Percentiles rank a stretch among this genome's conserved stretches.
Conservation (phyloP, 2,113 vertebrate genomes). For the Plestiodon gilberti region DNA sequence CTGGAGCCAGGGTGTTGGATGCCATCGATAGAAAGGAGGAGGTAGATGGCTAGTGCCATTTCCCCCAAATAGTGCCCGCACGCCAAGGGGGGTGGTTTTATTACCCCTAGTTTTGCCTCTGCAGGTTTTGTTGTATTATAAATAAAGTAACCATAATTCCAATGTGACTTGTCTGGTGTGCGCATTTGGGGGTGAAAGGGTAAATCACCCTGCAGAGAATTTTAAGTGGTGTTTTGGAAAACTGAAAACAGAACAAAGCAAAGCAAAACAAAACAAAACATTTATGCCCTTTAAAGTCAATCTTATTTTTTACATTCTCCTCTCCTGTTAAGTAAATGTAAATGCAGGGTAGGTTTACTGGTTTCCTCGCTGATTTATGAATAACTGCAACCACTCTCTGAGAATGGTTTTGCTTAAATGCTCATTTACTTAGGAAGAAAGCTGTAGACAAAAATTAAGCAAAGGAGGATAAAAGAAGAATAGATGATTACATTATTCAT, state of each 20-base stretch:
- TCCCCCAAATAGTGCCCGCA: too few relatives aligned
- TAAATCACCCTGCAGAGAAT: background rate
- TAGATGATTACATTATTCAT: background rate
- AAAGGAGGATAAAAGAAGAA: background rate
- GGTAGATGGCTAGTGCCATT: too few relatives aligned
- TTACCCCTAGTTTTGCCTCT: too few relatives aligned
- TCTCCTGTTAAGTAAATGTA: background rate
- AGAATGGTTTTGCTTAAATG: background rate
- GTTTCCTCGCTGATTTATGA: background rate
- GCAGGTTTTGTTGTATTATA: background rate
- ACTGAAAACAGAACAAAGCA: background rate
- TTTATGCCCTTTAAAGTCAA: background rate
- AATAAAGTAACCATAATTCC: too few relatives aligned
- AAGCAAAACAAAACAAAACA: background rate
- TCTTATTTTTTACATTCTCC: background rate
- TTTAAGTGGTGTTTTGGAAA: background rate
- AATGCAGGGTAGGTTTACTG: background rate
- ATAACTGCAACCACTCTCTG: background rate
- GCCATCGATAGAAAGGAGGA: too few relatives aligned
- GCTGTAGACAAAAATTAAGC: background rate
- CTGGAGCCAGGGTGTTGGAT: too few relatives aligned
- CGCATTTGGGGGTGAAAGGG: too few relatives aligned
- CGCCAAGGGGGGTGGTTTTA: too few relatives aligned
- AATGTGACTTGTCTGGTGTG: too few relatives aligned
- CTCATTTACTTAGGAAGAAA: background rate